phyloP scores from a whole-genome alignment of 2,888 invertebrate genomes.

The Diaphora mendica region DNA sequence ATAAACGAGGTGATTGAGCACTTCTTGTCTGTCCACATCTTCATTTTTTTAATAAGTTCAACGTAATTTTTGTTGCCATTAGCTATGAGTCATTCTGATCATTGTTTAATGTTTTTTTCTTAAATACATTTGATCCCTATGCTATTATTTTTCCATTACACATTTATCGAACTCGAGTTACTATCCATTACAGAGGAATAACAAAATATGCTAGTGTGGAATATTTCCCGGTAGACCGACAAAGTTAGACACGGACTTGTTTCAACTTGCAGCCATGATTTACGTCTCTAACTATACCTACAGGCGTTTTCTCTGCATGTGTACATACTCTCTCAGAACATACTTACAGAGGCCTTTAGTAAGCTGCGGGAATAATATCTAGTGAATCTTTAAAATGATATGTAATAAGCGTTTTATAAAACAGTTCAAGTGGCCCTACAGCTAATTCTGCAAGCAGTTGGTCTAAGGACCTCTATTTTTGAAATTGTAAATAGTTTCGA shows the following conservation, averaged over 20 bases:
- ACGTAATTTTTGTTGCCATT: neutral
- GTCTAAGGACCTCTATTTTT: no score
- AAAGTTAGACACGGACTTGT: conserved; percentile 55
- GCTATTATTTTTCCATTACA: neutral
- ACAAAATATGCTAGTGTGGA: conserved; percentile 41
- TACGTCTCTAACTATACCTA: conserved; percentile 44
- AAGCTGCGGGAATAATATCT: neutral
- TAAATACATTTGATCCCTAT: neutral
- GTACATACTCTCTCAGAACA: neutral
- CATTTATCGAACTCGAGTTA: neutral
- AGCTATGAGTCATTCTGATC: neutral
- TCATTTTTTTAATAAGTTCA: no score
- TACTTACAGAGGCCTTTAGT: neutral
- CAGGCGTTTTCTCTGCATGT: conserved; percentile 18
- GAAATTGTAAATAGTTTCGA: no score
- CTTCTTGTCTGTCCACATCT: no score
- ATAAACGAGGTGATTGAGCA: no score
- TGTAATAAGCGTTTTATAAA: no score
- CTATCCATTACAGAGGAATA: conserved; percentile 8
- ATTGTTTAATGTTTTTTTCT: neutral
- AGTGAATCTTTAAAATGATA: neutral
- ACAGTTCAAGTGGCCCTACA: no score
- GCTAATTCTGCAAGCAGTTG: no score
- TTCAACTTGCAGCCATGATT: conserved; percentile 53
- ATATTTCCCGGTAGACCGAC: conserved; percentile 46